Conservation (phyloP, 2,888 invertebrate species). For the Lycaena phlaeas region DNA sequence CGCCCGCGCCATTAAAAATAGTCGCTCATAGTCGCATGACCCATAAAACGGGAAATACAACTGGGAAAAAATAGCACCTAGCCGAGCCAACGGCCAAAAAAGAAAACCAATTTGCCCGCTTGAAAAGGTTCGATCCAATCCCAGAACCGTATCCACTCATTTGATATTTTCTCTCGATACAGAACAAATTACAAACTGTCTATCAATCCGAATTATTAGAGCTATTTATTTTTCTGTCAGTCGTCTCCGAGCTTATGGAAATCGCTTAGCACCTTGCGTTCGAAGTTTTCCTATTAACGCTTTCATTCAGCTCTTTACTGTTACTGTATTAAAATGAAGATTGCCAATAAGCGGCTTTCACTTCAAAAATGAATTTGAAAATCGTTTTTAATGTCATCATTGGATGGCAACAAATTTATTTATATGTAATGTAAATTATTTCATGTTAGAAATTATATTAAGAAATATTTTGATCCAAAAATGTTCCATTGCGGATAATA, state of each 20-base stretch:
- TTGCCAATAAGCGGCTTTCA: slow-evolving; percentile 36
- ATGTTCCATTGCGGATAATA: too few relatives aligned
- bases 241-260: slow-evolving; percentile 52
- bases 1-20: slow-evolving; percentile 62
- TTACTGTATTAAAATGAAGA: slow-evolving; percentile 37
- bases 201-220: slow-evolving; percentile 39
- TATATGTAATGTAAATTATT: not conserved
- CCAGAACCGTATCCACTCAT: slow-evolving; percentile 63
- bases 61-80: slow-evolving; percentile 57
- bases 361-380: slow-evolving; percentile 30
- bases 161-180: slow-evolving; percentile 64
- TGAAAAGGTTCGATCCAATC: slow-evolving; percentile 69
- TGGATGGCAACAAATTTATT: not conserved
- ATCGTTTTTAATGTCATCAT: slow-evolving; percentile 16
- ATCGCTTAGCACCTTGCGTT: slow-evolving; percentile 44
- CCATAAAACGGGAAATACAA: slow-evolving; percentile 69
- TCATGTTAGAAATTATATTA: not conserved
- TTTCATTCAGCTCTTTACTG: slow-evolving; percentile 32
- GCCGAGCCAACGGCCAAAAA: slow-evolving; percentile 59
- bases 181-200: slow-evolving; percentile 70
- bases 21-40: slow-evolving; percentile 69
- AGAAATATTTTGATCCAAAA: too few relatives aligned
- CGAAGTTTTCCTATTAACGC: slow-evolving; percentile 60
- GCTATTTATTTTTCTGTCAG: slow-evolving; percentile 64
- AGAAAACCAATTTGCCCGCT: slow-evolving; percentile 71